These are phyloP conservation scores for Colius striatus DNA, from an alignment of 2,113 vertebrate species.

Conservation along the genomic window DNA sequence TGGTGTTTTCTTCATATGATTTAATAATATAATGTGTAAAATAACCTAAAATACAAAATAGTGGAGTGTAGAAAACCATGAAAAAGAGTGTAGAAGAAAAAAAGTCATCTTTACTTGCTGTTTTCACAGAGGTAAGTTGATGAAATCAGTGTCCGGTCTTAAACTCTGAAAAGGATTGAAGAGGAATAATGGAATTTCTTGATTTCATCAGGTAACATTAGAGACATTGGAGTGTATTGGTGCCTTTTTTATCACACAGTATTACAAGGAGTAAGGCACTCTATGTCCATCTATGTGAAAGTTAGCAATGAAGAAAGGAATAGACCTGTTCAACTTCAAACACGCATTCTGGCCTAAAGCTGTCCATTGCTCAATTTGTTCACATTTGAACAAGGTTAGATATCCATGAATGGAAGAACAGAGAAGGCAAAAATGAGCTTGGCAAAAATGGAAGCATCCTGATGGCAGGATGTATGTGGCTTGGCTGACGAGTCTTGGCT, in stretches of 20 bases:
- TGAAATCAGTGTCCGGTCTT: background rate
- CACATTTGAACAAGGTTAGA: background rate
- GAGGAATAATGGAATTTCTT: background rate
- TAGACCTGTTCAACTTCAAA: background rate
- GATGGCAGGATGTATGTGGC: background rate
- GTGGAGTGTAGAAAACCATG: background rate
- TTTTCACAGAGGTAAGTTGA: background rate
- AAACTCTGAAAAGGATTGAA: background rate
- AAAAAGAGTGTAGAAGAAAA: background rate
- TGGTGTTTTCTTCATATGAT: background rate
- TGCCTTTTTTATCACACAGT: background rate
- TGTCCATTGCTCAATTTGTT: background rate
- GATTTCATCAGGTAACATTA: background rate
- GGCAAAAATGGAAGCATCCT: background rate
- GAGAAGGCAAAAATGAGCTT: background rate
- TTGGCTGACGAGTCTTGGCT: conserved; percentile 26
- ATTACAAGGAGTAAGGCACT: background rate
- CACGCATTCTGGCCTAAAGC: background rate
- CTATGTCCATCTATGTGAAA: background rate
- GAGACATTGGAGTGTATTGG: background rate
- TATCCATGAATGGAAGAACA: background rate
- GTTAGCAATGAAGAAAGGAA: background rate
- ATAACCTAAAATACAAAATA: background rate
- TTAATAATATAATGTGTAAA: background rate
- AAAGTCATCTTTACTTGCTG: background rate